These are phyloP conservation scores for Felis chaus DNA, from an alignment of 2,113 vertebrate species.

Conservation along the genomic window DNA sequence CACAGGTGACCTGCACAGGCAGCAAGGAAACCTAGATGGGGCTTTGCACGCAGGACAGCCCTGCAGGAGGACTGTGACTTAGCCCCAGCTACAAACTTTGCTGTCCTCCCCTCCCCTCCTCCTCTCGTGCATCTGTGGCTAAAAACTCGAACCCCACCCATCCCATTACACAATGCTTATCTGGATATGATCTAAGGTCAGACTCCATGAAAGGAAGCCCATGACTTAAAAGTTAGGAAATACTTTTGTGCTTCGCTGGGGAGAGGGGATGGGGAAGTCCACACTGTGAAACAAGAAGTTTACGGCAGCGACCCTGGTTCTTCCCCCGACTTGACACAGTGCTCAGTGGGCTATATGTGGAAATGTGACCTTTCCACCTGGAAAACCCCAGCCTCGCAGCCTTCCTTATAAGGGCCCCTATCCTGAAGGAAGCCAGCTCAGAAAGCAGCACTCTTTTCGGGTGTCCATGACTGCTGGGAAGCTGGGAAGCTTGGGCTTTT, in stretches of 20 bases:
- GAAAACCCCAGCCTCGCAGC: conserved; percentile 26
- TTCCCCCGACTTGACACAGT: background rate
- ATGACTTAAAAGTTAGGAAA: conserved; percentile 54
- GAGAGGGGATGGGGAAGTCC: conserved; percentile 45
- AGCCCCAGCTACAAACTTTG: conserved; percentile 18
- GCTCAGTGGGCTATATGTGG: background rate
- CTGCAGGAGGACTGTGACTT: background rate
- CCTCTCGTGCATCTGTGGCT: background rate
- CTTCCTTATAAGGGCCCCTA: background rate
- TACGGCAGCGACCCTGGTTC: conserved; percentile 12
- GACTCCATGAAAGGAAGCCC: conserved; percentile 64
- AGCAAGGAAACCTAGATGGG: rapidly evolving
- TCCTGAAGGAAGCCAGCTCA: background rate
- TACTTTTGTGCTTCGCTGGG: conserved; percentile 26
- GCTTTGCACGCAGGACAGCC: background rate
- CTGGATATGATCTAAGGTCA: conserved; percentile 30
- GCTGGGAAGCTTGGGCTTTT: background rate
- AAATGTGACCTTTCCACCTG: conserved; percentile 42
- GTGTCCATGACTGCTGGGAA: rapidly evolving
- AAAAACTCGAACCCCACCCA: background rate
- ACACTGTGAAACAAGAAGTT: background rate
- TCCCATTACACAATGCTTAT: conserved; percentile 59
- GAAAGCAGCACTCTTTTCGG: background rate
- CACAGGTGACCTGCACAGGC: background rate
- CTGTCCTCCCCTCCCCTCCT: background rate